Evolutionary conservation across 2,113 vertebrate species (phyloP), one percentile per base, ranked within the genome.

Genomic region (Guaruba guarouba): DNA sequence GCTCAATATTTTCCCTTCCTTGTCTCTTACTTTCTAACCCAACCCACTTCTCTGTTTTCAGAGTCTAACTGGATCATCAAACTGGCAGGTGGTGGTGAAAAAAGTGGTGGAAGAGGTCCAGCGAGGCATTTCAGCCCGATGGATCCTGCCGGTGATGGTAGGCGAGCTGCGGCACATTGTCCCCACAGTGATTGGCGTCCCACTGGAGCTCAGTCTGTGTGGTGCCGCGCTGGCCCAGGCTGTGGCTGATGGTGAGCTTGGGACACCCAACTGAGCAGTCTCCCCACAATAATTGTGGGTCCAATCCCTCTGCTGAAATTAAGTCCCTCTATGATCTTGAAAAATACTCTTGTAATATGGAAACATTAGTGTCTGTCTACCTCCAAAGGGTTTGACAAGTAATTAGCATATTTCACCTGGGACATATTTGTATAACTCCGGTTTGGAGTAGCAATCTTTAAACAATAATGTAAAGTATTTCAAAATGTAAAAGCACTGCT

Each of bases 131-230:
- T 88, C 93, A 33, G 84, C 94, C 46, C 93, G 17, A 13, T 93
- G 97, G 86, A 88, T 82, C 5, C 96, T 98, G 81, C 97, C 98
- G 1, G 9, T 95, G 33, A 17, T 98, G 93, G 93, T 90, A 63
- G 89, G 92, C 10, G 98, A 99, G 94, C 29, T 98, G 74, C 96
- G 97, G 23, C 97, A 95, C 41, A 93, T 98, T 28, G 19, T 98
- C 11, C 98, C 98, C 24, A 98, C 98, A 2, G 63, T 91, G 46
- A 70, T 97, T 1, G 98, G 98, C 24, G 3, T 99, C 46, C 98
- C 99, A 0, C 94, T 99, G 96, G 98, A 99, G 96, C 43, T 99
- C 2, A 79, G 97, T 48, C 68, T 98, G 17, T 98, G 97, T 14
- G 92, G 92, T 10, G 49, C 96, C 22, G 17, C n/a, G 13, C 97